These are phyloP conservation scores for Cephus runcator DNA, from an alignment of 2,888 invertebrate genomes.

Conservation along the genomic window DNA sequence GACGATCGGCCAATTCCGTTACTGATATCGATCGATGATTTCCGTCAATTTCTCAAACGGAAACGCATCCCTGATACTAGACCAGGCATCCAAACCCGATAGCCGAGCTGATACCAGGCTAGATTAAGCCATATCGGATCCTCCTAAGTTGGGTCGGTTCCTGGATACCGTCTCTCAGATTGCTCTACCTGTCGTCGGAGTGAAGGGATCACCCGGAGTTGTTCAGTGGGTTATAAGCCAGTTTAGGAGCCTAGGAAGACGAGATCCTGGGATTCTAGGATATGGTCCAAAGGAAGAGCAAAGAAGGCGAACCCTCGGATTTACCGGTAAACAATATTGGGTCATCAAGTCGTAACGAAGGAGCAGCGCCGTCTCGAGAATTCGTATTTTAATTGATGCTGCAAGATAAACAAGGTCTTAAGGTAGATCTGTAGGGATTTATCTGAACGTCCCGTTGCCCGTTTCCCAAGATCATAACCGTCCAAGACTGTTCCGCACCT, in stretches of 20 bases:
- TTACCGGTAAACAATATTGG: background rate
- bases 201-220: background rate
- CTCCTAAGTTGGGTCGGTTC: background rate
- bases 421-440: background rate
- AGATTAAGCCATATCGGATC: background rate
- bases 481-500: slow-evolving; percentile 5
- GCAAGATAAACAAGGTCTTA: background rate
- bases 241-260: background rate
- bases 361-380: background rate
- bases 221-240: background rate
- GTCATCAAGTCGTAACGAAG: too few relatives aligned
- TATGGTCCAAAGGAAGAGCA: background rate
- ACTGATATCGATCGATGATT: background rate
- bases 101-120: background rate
- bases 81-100: background rate
- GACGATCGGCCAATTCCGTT: background rate
- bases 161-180: background rate
- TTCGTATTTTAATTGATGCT: background rate
- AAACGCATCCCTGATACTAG: background rate
- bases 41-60: background rate
- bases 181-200: background rate
- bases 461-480: slow-evolving; percentile 4
- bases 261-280: background rate
- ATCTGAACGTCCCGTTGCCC: background rate
- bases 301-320: background rate